phyloP scores from a whole-genome alignment of 2,888 invertebrate genomes.

The Trichopoda pennipes region DNA sequence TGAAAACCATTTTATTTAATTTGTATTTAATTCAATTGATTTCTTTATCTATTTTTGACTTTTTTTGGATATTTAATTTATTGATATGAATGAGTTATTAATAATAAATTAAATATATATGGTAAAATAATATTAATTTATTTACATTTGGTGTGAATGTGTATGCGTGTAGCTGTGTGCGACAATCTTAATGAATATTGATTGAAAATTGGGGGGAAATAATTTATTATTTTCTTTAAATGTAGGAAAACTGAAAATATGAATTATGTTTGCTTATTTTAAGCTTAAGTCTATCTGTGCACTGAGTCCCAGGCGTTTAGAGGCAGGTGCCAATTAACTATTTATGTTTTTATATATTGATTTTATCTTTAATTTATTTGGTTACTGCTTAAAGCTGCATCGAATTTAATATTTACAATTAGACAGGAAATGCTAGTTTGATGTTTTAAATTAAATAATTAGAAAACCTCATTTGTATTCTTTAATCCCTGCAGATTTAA shows the following conservation, averaged over 20 bases:
- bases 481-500: no score
- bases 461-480: no score
- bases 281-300: background rate
- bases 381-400: no score
- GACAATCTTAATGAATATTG: conserved; percentile 43
- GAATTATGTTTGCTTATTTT: background rate
- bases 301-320: no score
- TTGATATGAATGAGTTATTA: conserved; percentile 64
- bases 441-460: no score
- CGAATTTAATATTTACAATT: no score
- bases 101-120: conserved; percentile 65
- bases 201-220: conserved; percentile 3
- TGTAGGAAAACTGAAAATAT: background rate
- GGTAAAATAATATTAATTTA: conserved; percentile 39
- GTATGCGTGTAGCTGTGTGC: no score
- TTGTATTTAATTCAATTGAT: conserved; percentile 26
- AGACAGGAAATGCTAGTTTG: no score
- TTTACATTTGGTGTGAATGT: conserved; percentile 2
- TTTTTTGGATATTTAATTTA: conserved; percentile 20
- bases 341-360: no score
- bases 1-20: conserved; percentile 15
- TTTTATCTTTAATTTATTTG: no score
- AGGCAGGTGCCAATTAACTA: no score
- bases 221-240: background rate
- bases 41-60: conserved; percentile 27